A percentile compares a stretch with the other conserved stretches of the same genome.
Evolutionary conservation across 2,113 vertebrate genomes (phyloP).

Genomic region (Vidua chalybeata): DNA sequence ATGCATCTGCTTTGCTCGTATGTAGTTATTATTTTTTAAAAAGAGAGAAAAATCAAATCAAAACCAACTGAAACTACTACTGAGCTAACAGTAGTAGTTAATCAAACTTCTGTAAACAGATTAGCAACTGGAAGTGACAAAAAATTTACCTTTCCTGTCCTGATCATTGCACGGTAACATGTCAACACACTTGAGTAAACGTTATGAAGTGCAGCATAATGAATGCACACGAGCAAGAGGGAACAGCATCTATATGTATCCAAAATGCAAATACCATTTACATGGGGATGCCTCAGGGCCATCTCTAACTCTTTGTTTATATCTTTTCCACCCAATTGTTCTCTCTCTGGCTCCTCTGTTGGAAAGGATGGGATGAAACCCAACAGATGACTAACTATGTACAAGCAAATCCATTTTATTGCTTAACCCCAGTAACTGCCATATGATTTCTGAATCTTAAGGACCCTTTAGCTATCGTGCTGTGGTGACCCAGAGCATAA

Average conservation of each 20-base stretch:
- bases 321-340: constrained; percentile 41
- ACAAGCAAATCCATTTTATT: neutral
- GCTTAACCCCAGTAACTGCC: neutral
- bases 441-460: neutral
- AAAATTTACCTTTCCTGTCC: neutral
- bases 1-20: neutral
- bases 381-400: constrained; percentile 9
- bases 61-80: neutral
- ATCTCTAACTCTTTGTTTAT: constrained; percentile 21
- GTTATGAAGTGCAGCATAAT: neutral
- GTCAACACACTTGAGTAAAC: neutral
- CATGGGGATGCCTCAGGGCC: neutral
- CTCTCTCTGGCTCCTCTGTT: neutral
- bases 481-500: neutral
- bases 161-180: neutral
- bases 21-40: neutral
- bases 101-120: neutral
- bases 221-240: accelerated
- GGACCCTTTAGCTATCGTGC: neutral
- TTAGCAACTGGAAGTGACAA: neutral
- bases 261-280: neutral
- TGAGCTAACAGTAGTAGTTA: neutral
- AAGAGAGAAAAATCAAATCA: neutral
- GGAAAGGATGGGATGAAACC: neutral
- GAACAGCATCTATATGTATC: neutral